These are phyloP conservation scores for Heliconius nattereri DNA, from an alignment of 1,140 invertebrate genomes.

Conservation along the genomic window DNA sequence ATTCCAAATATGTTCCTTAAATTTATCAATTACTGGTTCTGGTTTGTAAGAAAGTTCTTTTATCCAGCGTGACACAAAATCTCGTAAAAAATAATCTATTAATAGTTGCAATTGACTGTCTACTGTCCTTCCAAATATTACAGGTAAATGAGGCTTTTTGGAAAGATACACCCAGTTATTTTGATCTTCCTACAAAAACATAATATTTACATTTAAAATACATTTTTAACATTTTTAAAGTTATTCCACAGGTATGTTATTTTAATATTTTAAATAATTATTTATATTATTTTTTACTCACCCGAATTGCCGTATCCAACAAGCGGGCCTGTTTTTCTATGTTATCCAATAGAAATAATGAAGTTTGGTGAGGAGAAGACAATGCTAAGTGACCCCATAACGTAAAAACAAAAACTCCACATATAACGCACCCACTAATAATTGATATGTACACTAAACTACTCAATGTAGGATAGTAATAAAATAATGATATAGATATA, in stretches of 20 bases:
- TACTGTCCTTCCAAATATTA: slow-evolving; percentile 90
- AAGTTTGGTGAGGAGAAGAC: slow-evolving; percentile 77
- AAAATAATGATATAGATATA: slow-evolving; percentile 53
- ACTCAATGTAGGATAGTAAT: slow-evolving; percentile 62
- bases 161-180: slow-evolving; percentile 59
- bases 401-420: slow-evolving; percentile 60
- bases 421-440: slow-evolving; percentile 55
- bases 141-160: slow-evolving; percentile 83
- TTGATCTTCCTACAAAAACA: slow-evolving; percentile 67
- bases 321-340: slow-evolving; percentile 72
- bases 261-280: neutral
- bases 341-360: slow-evolving; percentile 71
- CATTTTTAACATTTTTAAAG: neutral
- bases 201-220: too few relatives aligned
- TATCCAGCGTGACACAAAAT: slow-evolving; percentile 90
- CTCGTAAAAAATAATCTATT: slow-evolving; percentile 89
- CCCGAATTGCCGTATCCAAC: slow-evolving; percentile 67
- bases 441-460: slow-evolving; percentile 55
- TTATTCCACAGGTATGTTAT: too few relatives aligned
- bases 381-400: slow-evolving; percentile 75
- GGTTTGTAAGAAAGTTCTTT: slow-evolving; percentile 84
- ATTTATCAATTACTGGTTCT: slow-evolving; percentile 83
- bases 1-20: slow-evolving; percentile 92
- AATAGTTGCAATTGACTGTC: slow-evolving; percentile 92
- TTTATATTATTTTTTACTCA: slow-evolving; percentile 36